A percentile compares a stretch with the other conserved stretches of the same genome.
Evolutionary conservation across 1,140 invertebrate genomes (phyloP).

Genomic region (Pinna nobilis): DNA sequence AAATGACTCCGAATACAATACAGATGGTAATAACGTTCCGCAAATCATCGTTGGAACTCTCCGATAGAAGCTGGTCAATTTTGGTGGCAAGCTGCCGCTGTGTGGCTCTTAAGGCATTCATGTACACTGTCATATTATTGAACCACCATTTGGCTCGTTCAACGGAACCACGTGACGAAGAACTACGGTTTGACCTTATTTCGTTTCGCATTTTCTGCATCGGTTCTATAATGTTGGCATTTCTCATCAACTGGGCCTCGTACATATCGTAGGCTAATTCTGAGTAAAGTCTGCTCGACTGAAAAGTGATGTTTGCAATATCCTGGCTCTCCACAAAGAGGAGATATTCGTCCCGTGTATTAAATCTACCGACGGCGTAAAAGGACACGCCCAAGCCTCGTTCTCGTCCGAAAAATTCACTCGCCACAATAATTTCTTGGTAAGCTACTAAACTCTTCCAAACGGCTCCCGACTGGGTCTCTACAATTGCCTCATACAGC

Average conservation of each 20-base stretch:
- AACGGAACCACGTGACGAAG: constrained; percentile 11
- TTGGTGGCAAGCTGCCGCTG: constrained; percentile 21
- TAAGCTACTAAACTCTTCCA: constrained; percentile 59
- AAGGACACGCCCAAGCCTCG: constrained; percentile 47
- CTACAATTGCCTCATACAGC: constrained; percentile 49
- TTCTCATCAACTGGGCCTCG: constrained; percentile 21
- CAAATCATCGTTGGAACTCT: constrained; percentile 37
- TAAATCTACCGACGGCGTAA: constrained; percentile 49
- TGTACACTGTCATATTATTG: constrained; percentile 48
- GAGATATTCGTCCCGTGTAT: constrained; percentile 45
- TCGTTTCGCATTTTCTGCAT: constrained; percentile 29
- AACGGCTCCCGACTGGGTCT: constrained; percentile 52
- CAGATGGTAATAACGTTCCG: constrained; percentile 50
- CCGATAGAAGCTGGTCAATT: constrained; percentile 21
- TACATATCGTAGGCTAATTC: constrained; percentile 40
- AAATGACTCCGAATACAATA: constrained; percentile 51
- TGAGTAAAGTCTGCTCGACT: constrained; percentile 48
- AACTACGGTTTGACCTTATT: constrained; percentile 26
- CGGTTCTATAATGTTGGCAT: constrained; percentile 22
- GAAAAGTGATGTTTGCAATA: constrained; percentile 47
- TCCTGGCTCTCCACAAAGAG: constrained; percentile 53
- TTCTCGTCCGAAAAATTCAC: constrained; percentile 53
- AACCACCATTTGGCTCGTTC: constrained; percentile 43
- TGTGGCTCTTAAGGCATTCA: constrained; percentile 20
- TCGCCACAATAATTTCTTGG: constrained; percentile 53